Conservation (phyloP, 2,113 vertebrate species). For the Ceyx margarethae region DNA sequence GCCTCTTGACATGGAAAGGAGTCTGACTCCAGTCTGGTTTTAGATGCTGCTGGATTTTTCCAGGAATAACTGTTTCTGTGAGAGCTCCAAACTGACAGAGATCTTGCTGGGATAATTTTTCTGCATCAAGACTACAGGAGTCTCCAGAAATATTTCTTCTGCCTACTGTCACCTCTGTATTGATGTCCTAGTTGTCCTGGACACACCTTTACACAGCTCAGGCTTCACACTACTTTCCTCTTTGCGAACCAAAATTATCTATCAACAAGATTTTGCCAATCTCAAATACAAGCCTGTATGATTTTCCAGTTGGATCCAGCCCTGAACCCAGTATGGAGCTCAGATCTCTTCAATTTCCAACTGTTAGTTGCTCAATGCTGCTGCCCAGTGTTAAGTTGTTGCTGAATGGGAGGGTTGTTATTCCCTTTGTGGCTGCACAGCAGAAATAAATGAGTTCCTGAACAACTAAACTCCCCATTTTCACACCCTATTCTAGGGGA, state of each 20-base stretch:
- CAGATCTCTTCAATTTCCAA: background rate
- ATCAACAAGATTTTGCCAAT: background rate
- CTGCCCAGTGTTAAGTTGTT: background rate
- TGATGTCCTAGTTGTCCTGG: background rate
- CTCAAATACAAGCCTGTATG: background rate
- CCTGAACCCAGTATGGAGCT: background rate
- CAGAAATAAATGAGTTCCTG: background rate
- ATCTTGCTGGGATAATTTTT: background rate
- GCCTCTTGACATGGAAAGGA: background rate
- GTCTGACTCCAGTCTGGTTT: background rate
- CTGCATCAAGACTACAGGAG: background rate
- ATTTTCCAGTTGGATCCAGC: background rate
- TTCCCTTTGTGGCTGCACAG: constrained; percentile 8
- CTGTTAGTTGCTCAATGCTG: background rate
- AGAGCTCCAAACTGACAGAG: background rate
- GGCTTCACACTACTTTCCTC: background rate
- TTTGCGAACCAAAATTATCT: background rate
- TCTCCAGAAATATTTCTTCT: background rate
- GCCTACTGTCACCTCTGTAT: background rate
- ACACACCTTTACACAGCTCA: background rate
- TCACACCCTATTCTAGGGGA: background rate
- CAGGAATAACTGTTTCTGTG: background rate
- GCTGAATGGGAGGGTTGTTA: background rate
- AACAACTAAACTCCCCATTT: background rate
- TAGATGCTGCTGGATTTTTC: background rate